Base-by-base conservation (phyloP, 2,888 invertebrate genomes). In the Scaptodrosophila latifasciaeformis region DNA sequence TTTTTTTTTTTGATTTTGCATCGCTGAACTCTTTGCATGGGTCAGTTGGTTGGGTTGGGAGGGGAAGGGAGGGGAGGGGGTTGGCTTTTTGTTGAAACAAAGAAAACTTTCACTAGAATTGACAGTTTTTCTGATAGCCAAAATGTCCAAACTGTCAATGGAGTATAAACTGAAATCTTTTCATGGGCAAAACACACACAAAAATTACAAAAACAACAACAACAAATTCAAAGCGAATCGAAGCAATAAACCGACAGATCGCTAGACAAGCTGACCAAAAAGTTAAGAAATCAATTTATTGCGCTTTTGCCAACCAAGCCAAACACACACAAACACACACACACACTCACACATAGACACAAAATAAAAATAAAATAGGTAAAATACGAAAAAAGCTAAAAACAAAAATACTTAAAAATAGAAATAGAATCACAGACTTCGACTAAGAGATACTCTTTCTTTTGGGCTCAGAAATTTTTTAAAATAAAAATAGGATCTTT, bases 281-380 rank as follows among this genome's bases (percentile, higher is more conserved):
- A 64, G 60, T 67, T 70, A 68, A 64, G 72, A 79, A 71, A 72
- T 72, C 72, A 75, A 72, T 72, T 78, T 75, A 71, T 72, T 78
- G 72, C 76, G 66, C 59, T 49, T 78, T 68, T 71, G 76, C 79
- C 79, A 72, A 66, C 58, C 55, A 55, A n/a, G 57, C 59, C 49
- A 69, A 34, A 54, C 44, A 46, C n/a, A n/a, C n/a, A n/a, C n/a
- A n/a, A n/a, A n/a, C n/a, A n/a, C n/a, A n/a, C n/a, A n/a, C n/a
- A n/a, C n/a, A n/a, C n/a, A n/a, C n/a, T n/a, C n/a, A n/a, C n/a
- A n/a, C n/a, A n/a, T n/a, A 54, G 49, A 34, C 39, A 45, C 30
- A 46, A 46, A 54, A 61, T 57, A 17, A 10, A 13, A 12, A 42
- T 49, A 49, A 45, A 47, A 43, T 34, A 15, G 30, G n/a, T 12